Base-by-base conservation (phyloP, 2,888 invertebrate species). In the Lycophotia porphyrea region DNA sequence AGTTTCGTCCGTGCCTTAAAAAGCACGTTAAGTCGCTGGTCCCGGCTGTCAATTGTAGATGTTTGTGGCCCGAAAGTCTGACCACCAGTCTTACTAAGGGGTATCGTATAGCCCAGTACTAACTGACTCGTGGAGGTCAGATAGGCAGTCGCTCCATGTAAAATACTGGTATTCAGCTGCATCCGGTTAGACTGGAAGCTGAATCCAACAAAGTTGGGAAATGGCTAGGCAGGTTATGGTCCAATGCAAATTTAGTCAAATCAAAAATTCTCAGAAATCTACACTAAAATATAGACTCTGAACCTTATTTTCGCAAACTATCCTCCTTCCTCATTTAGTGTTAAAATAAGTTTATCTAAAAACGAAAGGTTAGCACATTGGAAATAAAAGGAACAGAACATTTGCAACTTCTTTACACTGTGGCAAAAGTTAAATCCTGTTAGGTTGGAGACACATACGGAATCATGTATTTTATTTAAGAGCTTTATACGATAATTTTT, bases 341-440 rank as follows among this genome's bases (percentile, higher is more conserved):
- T 79, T 81, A 76, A 86, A 89, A 81, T 85, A 84, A 76, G 80
- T 88, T 81, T 87, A 86, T 85, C 80, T 88, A 70, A 85, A 87
- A 80, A 86, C 82, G 76, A 87, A 87, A 85, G 82, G 86, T 84
- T 84, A 84, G 86, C 88, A 86, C 88, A 64, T 89, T 84, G 83
- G 87, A 90, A 90, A 92, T 89, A 90, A 90, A 91, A 88, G 85
- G 88, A 87, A 87, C 86, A 86, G 39, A 84, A 81, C 84, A 87
- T 89, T 91, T 87, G 90, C 90, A 88, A 88, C 88, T 87, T 88
- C 88, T 89, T 86, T 87, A 88, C 89, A 87, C 88, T 89, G 89
- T 91, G 71, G 87, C 76, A 75, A 80, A 75, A 78, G 76, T 55
- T 81, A 72, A 73, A 63, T 76, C 64, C 21, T n/a, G 63, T 75